Percentiles rank a stretch among this genome's conserved stretches.
Evolutionary conservation across 2,113 vertebrate species (phyloP).

Genomic region (Girardinichthys multiradiatus): DNA sequence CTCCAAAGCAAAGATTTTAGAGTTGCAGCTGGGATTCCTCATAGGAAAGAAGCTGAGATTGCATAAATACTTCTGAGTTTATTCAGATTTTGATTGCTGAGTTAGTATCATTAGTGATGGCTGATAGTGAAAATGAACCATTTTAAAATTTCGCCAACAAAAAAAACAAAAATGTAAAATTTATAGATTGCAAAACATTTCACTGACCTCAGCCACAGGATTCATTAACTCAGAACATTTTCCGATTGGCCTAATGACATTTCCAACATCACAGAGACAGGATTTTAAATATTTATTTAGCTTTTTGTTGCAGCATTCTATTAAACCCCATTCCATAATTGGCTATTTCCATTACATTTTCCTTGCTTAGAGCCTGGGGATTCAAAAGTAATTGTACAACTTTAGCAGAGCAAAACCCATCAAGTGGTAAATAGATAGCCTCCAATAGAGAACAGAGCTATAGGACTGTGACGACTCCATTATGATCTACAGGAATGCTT

Average conservation of each 20-base stretch:
- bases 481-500: conserved; percentile 32
- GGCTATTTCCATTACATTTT: conserved; percentile 22
- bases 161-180: background rate
- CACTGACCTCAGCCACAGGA: background rate
- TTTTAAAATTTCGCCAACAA: background rate
- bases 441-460: conserved; percentile 41
- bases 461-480: conserved; percentile 49
- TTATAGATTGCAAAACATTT: background rate
- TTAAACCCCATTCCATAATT: conserved; percentile 61
- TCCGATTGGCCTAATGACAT: conserved; percentile 24
- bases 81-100: background rate
- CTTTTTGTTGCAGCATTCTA: conserved; percentile 33
- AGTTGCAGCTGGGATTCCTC: conserved; percentile 34
- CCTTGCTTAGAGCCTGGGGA: conserved; percentile 42
- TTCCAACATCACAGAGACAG: conserved; percentile 20
- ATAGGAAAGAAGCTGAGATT: background rate
- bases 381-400: conserved; percentile 72
- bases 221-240: conserved; percentile 12
- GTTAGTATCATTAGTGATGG: background rate
- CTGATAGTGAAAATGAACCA: background rate
- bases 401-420: conserved; percentile 67
- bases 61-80: conserved; percentile 13
- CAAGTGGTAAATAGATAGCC: conserved; percentile 49
- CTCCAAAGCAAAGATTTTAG: conserved; percentile 41
- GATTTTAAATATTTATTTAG: background rate